Evolutionary conservation across 2,888 invertebrate species (phyloP).

Genomic region (Macrophya annulata): DNA sequence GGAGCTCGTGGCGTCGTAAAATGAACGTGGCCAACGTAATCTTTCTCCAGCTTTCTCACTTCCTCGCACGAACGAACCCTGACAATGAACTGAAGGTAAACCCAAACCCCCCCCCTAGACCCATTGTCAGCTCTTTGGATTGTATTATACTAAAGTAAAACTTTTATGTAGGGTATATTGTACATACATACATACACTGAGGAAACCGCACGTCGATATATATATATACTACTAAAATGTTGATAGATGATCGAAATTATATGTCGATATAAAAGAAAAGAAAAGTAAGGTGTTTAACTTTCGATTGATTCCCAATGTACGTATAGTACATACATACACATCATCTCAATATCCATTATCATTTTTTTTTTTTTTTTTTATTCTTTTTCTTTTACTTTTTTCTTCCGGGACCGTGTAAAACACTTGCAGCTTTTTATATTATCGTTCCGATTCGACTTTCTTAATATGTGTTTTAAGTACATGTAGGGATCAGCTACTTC

Average conservation of each 20-base stretch:
- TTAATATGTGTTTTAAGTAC: too few relatives aligned
- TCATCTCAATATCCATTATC: too few relatives aligned
- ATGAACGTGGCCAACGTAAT: constrained; percentile 19
- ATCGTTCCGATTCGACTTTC: too few relatives aligned
- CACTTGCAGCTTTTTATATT: too few relatives aligned
- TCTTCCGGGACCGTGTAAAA: neutral
- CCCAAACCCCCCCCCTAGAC: neutral
- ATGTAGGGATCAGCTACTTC: neutral
- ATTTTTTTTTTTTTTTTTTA: too few relatives aligned
- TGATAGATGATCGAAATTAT: neutral
- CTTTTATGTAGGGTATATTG: neutral
- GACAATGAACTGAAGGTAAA: constrained; percentile 23
- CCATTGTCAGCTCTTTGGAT: neutral
- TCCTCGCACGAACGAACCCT: constrained; percentile 38
- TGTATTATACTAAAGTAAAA: neutral
- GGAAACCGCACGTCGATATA: neutral
- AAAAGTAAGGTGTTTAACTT: neutral
- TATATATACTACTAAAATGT: neutral
- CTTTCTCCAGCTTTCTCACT: neutral
- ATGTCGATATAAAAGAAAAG: neutral
- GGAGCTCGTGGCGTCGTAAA: constrained; percentile 29
- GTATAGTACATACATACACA: neutral
- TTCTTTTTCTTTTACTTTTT: too few relatives aligned
- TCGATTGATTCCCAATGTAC: neutral
- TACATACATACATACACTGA: too few relatives aligned